A percentile compares a stretch with the other conserved stretches of the same genome.
Evolutionary conservation across 2,797 vertebrate species (phyloP).

Genomic region (Enteromius unitaeniatus): DNA sequence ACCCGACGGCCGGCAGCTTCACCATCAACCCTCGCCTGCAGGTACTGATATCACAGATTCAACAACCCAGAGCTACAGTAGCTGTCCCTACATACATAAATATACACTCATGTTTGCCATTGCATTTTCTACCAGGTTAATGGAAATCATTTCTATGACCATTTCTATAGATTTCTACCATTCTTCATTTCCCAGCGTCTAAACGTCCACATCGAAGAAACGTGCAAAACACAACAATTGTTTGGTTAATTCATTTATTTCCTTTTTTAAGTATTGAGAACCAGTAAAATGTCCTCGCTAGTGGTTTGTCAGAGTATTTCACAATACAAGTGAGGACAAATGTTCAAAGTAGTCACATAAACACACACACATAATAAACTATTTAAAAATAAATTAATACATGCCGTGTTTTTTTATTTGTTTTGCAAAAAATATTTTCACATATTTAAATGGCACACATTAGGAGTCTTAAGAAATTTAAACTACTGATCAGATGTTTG

Average conservation of each 20-base stretch:
- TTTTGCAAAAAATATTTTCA: not conserved
- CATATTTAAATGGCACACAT: not conserved
- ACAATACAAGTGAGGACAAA: not conserved
- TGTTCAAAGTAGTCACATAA: not conserved
- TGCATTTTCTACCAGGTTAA: not conserved
- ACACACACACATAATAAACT: not conserved
- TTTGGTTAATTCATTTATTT: not conserved
- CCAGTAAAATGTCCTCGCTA: not conserved
- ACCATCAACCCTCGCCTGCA: constrained; percentile 95
- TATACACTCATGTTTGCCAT: not conserved
- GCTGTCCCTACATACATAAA: not conserved
- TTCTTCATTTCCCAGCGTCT: not conserved
- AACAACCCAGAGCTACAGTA: not conserved
- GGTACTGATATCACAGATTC: constrained; percentile 73
- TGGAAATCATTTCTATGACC: not conserved
- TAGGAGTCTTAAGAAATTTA: not conserved
- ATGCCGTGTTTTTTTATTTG: not conserved
- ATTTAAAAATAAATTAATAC: no score
- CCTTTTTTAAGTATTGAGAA: not conserved
- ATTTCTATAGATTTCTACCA: no score
- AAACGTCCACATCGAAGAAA: not conserved
- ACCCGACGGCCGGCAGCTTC: constrained; percentile 93
- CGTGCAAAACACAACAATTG: not conserved
- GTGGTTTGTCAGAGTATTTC: not conserved
- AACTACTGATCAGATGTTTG: not conserved